Base-by-base conservation (phyloP, 1,140 invertebrate genomes). In the Hestina assimilis region DNA sequence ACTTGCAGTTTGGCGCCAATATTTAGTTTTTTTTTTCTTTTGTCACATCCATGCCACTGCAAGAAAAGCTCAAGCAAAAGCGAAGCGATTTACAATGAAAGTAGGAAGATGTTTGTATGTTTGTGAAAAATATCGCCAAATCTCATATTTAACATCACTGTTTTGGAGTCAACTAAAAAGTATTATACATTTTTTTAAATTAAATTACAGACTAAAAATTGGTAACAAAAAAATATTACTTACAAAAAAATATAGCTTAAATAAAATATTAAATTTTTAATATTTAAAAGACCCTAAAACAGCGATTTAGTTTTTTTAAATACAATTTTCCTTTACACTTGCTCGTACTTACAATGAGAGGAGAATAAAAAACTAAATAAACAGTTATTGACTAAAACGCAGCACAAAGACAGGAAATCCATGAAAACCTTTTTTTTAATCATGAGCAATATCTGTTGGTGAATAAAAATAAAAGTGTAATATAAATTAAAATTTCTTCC, bases 1-100 rank as follows among this genome's bases (percentile, higher is more conserved):
- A 14, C 2, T 26, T 15, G 35, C 11, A 38, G 14, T 7, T 3
- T 12, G 15, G 15, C 11, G 3, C n/a, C 9, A 38, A 38, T 7
- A 2, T 12, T 1, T 14, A 12, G 9, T 41, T 11, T 8, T 11
- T n/a, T 23, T 23, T 42, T 12, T 51, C 28, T 38, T 59, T 61
- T 51, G 70, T 77, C 72, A 70, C 72, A 79, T 80, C 64, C 83
- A 80, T 62, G 60, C 69, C 79, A 83, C 78, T 75, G 68, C 68
- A 73, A 71, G 41, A 84, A n/a, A n/a, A 85, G 82, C 82, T 79
- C 69, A 87, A 87, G 83, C 83, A 84, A 73, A 86, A 87, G 83
- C 83, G 66, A 85, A 85, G 82, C 79, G 56, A 75, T 81, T 77
- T 75, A 69, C 63, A 70, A 59, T 56, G 63, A 66, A 42, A 72